phyloP scores from a whole-genome alignment of 1,140 invertebrate species.

The Tetragonula clypearis region DNA sequence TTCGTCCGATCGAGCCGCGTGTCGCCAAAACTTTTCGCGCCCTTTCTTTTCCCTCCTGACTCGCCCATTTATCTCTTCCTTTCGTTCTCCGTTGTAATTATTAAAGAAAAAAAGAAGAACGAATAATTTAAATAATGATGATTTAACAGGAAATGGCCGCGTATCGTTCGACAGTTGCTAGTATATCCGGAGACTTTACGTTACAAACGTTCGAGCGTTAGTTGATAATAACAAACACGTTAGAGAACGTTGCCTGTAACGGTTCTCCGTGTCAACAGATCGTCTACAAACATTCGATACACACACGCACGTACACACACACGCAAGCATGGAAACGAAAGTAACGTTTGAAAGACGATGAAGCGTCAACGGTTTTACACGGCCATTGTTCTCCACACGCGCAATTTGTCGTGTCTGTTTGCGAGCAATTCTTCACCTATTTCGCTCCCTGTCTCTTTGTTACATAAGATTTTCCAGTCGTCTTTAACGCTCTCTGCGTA shows the following conservation, averaged over 20 bases:
- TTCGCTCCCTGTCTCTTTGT: background rate
- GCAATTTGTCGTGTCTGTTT: background rate
- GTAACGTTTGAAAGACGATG: slow-evolving; percentile 17
- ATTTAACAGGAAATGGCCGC: no score
- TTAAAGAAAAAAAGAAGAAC: no score
- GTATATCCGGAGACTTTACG: background rate
- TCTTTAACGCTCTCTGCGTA: background rate
- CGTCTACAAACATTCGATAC: background rate
- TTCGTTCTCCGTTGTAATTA: no score
- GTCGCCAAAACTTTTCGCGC: background rate
- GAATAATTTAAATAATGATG: no score
- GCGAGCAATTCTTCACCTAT: slow-evolving; percentile 6
- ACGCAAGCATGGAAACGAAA: background rate
- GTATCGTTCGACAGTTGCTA: background rate
- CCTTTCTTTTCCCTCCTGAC: slow-evolving; percentile 5
- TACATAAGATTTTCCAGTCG: slow-evolving; percentile 22
- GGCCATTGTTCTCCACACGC: background rate
- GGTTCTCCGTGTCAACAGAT: slow-evolving; percentile 30
- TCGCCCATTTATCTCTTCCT: no score
- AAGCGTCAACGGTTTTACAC: slow-evolving; percentile 26
- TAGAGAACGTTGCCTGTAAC: slow-evolving; percentile 15
- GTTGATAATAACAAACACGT: slow-evolving; percentile 23
- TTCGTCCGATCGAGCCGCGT: background rate
- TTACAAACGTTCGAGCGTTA: no score
- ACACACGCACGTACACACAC: background rate